Conservation (phyloP, 2,888 invertebrate species). For the Ptilodon capucinus region DNA sequence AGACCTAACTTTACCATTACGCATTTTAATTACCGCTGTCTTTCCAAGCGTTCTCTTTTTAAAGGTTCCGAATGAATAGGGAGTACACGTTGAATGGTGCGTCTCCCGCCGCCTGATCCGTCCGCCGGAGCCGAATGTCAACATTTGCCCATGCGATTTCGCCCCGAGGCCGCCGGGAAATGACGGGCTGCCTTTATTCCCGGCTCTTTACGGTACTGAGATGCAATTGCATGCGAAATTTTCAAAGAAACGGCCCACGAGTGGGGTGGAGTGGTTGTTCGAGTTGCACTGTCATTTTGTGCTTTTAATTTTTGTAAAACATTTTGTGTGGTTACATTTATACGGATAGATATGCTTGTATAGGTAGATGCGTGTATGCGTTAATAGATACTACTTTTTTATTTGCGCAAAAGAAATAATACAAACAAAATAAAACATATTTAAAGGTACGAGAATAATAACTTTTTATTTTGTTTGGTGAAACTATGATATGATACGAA, state of each 20-base stretch:
- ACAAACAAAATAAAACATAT: too few relatives aligned
- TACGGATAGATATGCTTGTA: too few relatives aligned
- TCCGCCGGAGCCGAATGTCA: conserved; percentile 60
- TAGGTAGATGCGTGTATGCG: too few relatives aligned
- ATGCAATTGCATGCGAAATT: conserved; percentile 60
- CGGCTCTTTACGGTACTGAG: conserved; percentile 41
- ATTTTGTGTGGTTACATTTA: not conserved
- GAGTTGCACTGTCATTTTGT: conserved; percentile 10
- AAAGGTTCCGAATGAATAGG: conserved; percentile 13
- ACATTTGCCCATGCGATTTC: conserved; percentile 70
- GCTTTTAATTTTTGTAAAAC: conserved; percentile 21
- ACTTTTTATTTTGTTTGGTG: too few relatives aligned
- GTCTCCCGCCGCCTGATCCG: conserved; percentile 41
- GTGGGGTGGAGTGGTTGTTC: conserved; percentile 20
- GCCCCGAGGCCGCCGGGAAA: conserved; percentile 58
- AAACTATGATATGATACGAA: not conserved
- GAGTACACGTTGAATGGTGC: conserved; percentile 33
- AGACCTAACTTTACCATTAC: too few relatives aligned
- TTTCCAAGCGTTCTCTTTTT: conserved; percentile 9
- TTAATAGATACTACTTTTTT: too few relatives aligned
- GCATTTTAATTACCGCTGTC: too few relatives aligned
- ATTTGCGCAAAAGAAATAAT: too few relatives aligned
- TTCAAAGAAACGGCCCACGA: conserved; percentile 39
- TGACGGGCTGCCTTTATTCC: conserved; percentile 62
- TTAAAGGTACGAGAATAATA: too few relatives aligned